Conservation (phyloP, 1,140 invertebrate genomes). For the Geopemphigus sp. region DNA sequence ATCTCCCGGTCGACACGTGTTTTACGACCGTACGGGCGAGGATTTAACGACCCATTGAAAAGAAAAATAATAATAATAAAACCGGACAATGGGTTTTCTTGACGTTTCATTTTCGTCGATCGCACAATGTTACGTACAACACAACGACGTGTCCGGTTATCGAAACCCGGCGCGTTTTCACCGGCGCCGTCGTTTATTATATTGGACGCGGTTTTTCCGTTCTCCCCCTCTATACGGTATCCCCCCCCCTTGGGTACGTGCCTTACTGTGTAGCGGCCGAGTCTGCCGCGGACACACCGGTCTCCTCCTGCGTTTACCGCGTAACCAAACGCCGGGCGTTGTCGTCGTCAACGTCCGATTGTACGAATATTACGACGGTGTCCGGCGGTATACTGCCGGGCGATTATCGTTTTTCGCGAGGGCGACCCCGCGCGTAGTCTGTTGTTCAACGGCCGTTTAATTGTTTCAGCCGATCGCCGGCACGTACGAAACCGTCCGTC, state of each 20-base stretch:
- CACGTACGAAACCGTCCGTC: background rate
- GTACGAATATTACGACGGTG: too few species aligned
- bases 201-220: background rate
- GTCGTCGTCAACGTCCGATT: too few species aligned
- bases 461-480: background rate
- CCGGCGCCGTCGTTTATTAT: constrained; percentile 10
- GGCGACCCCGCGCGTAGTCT: too few species aligned
- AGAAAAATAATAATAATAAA: constrained; percentile 19
- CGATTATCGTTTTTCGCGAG: too few species aligned
- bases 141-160: constrained; percentile 30
- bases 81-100: constrained; percentile 13
- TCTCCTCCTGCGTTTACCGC: too few species aligned
- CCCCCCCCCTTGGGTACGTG: too few species aligned
- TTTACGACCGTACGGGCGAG: background rate
- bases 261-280: too few species aligned
- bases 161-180: background rate
- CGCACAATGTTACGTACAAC: too few species aligned
- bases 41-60: constrained; percentile 47
- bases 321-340: too few species aligned
- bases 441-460: too few species aligned
- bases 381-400: too few species aligned
- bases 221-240: background rate
- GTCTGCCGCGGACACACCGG: too few species aligned
- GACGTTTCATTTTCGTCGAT: constrained; percentile 41
- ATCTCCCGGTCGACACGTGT: constrained; percentile 46